Evolutionary conservation across 2,888 invertebrate genomes (phyloP), one percentile per base, ranked within the genome.

Genomic region (Ferrisia virgata): DNA sequence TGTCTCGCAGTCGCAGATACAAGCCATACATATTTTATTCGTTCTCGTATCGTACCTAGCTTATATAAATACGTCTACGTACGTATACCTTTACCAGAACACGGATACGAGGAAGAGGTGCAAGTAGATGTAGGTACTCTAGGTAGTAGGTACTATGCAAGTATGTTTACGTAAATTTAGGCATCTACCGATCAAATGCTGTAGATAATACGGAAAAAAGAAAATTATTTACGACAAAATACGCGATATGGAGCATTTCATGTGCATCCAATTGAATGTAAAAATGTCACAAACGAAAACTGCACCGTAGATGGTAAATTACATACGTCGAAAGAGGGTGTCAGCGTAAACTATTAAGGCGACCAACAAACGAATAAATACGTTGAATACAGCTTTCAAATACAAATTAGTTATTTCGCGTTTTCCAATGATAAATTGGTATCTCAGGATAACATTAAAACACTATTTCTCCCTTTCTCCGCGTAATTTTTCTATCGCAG

Each of bases 321-420:
- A 13, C n/a, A 43, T 28, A 72, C 8, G 47, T 25, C 40, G 79
- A 79, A 79, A 47, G n/a, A 39, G 64, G 64, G 64, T 33, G 82
- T 82, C 53, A 33, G 25, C 53, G 36, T 82, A 64, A 9, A 39
- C 82, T 53, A 82, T 82, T 82, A 82, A 58, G 22, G 58, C 18
- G 22, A 69, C 82, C 64, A 82, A 82, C 69, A 39, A 64, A 58
- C 40, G 69, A 64, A 82, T 79, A 53, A 53, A 47, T 79, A 79
- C 79, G 79, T 79, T 47, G 79, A 43, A 43, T 25, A 22, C 31
- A 13, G 43, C n/a, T 79, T 79, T 31, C 47, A 47, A 79, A 47
- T 15, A 47, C 53, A 25, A 79, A 79, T 53, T 79, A 79, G 79
- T 47, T 31, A 53, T 79, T 79, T 40, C 31, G 28, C 28, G 31